Conservation (phyloP, 2,797 vertebrate species). For the Dicrostonyx torquatus region DNA sequence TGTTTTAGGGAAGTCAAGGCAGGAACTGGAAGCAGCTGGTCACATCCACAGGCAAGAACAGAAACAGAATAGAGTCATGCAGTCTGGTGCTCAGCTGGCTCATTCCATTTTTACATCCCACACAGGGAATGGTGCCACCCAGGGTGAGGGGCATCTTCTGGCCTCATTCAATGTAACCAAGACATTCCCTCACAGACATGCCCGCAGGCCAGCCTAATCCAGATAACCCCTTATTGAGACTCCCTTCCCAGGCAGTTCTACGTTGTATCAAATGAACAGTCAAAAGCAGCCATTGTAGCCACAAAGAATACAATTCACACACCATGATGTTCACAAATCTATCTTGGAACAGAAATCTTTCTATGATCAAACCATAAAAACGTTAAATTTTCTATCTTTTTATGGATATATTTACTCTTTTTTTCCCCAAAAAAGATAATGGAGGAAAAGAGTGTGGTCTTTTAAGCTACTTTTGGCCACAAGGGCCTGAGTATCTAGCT, state of each 20-base stretch:
- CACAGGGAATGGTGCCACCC: not conserved
- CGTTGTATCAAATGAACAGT: not conserved
- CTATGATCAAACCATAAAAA: not conserved
- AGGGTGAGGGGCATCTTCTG: not conserved
- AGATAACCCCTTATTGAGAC: not conserved
- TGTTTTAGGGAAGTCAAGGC: not conserved
- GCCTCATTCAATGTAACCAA: not conserved
- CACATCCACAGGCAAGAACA: not conserved
- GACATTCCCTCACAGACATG: not conserved
- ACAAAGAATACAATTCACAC: not conserved
- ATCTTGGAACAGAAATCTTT: conserved; percentile 2
- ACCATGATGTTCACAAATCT: not conserved
- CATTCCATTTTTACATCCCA: not conserved
- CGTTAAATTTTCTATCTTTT: not conserved
- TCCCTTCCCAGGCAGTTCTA: not conserved
- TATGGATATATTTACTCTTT: not conserved
- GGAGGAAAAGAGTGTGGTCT: not conserved
- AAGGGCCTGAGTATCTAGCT: not conserved
- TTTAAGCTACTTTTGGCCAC: not conserved
- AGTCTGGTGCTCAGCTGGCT: not conserved
- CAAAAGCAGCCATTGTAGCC: not conserved
- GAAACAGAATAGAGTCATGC: not conserved
- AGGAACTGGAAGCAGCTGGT: not conserved
- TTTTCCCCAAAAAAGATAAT: not conserved
- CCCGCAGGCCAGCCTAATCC: not conserved